Percentiles rank a stretch among this genome's conserved stretches.
phyloP scores from a whole-genome alignment of 2,888 invertebrate genomes.

The Hirudinaria manillensis region DNA sequence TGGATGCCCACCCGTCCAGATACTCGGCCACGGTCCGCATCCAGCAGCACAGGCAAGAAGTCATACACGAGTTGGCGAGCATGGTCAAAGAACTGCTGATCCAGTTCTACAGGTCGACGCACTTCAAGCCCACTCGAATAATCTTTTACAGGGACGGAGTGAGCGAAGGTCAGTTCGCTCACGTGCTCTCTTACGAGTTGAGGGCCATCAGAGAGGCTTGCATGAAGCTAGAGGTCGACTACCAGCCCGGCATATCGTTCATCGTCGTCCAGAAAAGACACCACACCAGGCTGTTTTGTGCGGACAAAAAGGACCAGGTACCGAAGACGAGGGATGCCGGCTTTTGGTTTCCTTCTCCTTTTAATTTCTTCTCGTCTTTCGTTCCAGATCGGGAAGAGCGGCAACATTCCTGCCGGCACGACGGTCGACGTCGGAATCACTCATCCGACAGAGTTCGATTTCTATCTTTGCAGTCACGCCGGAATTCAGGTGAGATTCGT shows the following conservation, averaged over 20 bases:
- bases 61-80: conserved; percentile 93
- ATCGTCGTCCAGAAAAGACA: conserved; percentile 98
- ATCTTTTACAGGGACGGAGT: conserved; percentile 98
- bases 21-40: conserved; percentile 97
- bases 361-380: not conserved
- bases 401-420: conserved; percentile 98
- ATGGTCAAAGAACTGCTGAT: conserved; percentile 95
- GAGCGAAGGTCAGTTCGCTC: conserved; percentile 95
- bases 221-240: conserved; percentile 85
- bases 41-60: conserved; percentile 93
- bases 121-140: conserved; percentile 97
- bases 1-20: conserved; percentile 98
- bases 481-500: conserved; percentile 58
- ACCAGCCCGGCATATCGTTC: conserved; percentile 95
- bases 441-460: conserved; percentile 99
- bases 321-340: not conserved
- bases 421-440: conserved; percentile 99
- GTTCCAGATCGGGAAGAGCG: conserved; percentile 79
- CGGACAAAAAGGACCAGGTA: conserved; percentile 91
- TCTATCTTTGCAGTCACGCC: conserved; percentile 81
- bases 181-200: conserved; percentile 90
- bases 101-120: conserved; percentile 98
- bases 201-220: conserved; percentile 97
- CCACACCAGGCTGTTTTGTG: conserved; percentile 96
- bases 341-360: not conserved